Conservation (phyloP, 2,113 vertebrate genomes). For the Thunnus maccoyii region DNA sequence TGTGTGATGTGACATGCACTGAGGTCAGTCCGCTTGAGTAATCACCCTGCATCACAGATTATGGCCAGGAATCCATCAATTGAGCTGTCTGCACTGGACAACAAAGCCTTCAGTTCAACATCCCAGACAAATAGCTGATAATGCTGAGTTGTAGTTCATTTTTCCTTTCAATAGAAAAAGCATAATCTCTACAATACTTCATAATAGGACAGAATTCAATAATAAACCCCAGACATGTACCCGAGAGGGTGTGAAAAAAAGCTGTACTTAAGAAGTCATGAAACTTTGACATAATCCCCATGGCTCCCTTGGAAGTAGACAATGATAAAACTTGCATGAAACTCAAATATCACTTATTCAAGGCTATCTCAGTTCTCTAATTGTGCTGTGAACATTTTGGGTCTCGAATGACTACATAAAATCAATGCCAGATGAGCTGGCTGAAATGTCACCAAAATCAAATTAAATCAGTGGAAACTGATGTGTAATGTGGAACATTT, state of each 20-base stretch:
- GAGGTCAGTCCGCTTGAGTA: slow-evolving; percentile 43
- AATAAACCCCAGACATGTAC: slow-evolving; percentile 45
- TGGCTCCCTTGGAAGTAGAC: slow-evolving; percentile 25
- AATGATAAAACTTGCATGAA: slow-evolving; percentile 33
- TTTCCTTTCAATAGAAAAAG: slow-evolving; percentile 32
- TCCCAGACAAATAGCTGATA: slow-evolving; percentile 41
- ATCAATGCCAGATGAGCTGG: slow-evolving; percentile 26
- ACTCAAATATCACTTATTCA: slow-evolving; percentile 32
- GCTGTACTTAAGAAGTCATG: slow-evolving; percentile 6
- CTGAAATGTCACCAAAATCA: slow-evolving; percentile 43
- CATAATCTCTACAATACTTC: slow-evolving; percentile 39
- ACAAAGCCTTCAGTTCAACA: slow-evolving; percentile 40
- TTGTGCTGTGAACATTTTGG: slow-evolving; percentile 18
- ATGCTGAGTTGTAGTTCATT: slow-evolving; percentile 35
- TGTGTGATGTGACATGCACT: slow-evolving; percentile 3
- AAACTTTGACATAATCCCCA: slow-evolving; percentile 48
- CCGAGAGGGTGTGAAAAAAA: slow-evolving; percentile 5
- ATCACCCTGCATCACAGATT: slow-evolving; percentile 43
- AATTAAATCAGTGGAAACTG: slow-evolving; percentile 28
- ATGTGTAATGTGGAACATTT: slow-evolving; percentile 19
- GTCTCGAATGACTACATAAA: slow-evolving; percentile 19
- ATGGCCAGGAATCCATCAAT: slow-evolving; percentile 54
- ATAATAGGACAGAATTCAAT: slow-evolving; percentile 46
- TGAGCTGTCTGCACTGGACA: slow-evolving; percentile 23
- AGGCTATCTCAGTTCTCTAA: slow-evolving; percentile 17